These are phyloP conservation scores for Peromyscus melanophrys DNA, from an alignment of 2,797 vertebrate genomes.

Conservation along the genomic window DNA sequence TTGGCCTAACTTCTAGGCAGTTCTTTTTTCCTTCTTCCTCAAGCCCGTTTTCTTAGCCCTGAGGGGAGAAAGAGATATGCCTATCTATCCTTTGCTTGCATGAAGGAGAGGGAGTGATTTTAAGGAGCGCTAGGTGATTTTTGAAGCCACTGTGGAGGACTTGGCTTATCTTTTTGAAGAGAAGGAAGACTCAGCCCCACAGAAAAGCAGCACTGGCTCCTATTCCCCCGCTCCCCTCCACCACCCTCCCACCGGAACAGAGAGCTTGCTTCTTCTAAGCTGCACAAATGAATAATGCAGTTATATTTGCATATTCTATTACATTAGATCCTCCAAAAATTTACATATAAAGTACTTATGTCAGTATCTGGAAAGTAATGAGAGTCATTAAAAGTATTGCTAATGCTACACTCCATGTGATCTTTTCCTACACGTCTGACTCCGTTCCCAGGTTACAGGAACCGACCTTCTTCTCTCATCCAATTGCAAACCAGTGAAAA, in stretches of 20 bases:
- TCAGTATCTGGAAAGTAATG: conserved; percentile 57
- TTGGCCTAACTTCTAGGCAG: background rate
- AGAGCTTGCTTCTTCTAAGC: conserved; percentile 34
- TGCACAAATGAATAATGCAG: conserved; percentile 30
- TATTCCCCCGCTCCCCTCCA: background rate
- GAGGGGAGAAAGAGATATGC: background rate
- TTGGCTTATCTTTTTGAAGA: conserved; percentile 46
- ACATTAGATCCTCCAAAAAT: conserved; percentile 43
- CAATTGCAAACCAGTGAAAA: background rate
- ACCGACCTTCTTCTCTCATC: background rate
- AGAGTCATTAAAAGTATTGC: conserved; percentile 45
- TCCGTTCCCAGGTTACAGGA: conserved; percentile 7
- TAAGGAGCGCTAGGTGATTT: background rate
- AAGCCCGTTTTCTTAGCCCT: background rate
- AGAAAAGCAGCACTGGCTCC: background rate
- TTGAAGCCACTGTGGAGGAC: conserved; percentile 25
- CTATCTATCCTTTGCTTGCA: background rate
- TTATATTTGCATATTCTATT: conserved; percentile 49
- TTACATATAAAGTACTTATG: conserved; percentile 55
- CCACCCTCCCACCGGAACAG: background rate
- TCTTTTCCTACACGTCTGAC: background rate
- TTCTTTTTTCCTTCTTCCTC: background rate
- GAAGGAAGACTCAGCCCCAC: background rate
- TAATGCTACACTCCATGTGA: background rate
- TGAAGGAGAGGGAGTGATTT: background rate